Percentiles rank a stretch among this genome's conserved stretches.
Conservation (phyloP, 2,888 invertebrate genomes). For the Diadegma fenestrale region DNA sequence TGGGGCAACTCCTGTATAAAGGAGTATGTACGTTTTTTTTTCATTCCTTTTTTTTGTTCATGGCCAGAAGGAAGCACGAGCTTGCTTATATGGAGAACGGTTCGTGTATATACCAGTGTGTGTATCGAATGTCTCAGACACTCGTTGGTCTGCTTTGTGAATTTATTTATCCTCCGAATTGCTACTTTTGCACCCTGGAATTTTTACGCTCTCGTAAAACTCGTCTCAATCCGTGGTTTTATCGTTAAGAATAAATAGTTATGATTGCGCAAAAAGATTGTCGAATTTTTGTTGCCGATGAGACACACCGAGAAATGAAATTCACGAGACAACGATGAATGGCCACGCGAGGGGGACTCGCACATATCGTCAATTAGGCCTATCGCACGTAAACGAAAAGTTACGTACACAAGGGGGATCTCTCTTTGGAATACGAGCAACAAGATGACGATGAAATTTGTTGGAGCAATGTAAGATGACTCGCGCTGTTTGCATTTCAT, state of each 20-base stretch:
- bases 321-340: slow-evolving; percentile 28
- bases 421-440: not conserved
- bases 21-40: slow-evolving; percentile 37
- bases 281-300: slow-evolving; percentile 10
- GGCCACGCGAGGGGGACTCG: not conserved
- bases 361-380: slow-evolving; percentile 9
- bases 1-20: slow-evolving; percentile 41
- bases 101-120: not conserved
- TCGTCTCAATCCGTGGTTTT: slow-evolving; percentile 17
- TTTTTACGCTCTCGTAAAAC: slow-evolving; percentile 30
- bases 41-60: not conserved
- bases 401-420: not conserved
- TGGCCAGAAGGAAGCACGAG: slow-evolving; percentile 22
- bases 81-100: slow-evolving; percentile 18
- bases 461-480: slow-evolving; percentile 33
- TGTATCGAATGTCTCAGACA: slow-evolving; percentile 28
- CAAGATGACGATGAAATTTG: slow-evolving; percentile 45
- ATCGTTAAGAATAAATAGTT: slow-evolving; percentile 31
- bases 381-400: slow-evolving; percentile 23
- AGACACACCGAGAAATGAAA: slow-evolving; percentile 6
- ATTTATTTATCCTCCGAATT: slow-evolving; percentile 1
- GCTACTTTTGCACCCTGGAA: slow-evolving; percentile 29
- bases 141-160: not conserved
- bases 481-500: slow-evolving; percentile 23
- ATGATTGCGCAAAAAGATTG: slow-evolving; percentile 11